Conservation (phyloP, 2,888 invertebrate genomes). For the Pseudoips prasinana region DNA sequence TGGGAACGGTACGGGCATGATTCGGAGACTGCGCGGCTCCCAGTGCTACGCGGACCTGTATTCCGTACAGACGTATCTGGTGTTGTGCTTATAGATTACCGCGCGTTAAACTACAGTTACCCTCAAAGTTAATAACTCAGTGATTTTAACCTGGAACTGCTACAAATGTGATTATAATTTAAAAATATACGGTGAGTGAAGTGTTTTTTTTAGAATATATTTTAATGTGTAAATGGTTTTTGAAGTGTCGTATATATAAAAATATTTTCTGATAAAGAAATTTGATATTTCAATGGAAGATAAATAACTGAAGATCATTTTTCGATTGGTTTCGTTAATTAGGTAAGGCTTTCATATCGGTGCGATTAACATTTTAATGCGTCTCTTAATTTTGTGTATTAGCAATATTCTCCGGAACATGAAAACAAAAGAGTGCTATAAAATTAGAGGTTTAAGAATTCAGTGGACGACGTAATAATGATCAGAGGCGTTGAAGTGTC, state of each 20-base stretch:
- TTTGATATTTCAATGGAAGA: conserved; percentile 28
- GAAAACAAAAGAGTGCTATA: conserved; percentile 15
- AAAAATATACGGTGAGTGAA: conserved; percentile 52
- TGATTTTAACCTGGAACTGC: conserved; percentile 30
- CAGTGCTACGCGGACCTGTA: conserved; percentile 57
- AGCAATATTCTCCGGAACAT: conserved; percentile 9
- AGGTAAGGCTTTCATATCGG: conserved; percentile 25
- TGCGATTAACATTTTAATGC: conserved; percentile 20
- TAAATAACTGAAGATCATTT: no score
- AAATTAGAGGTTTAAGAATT: conserved; percentile 7
- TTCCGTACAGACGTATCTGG: conserved; percentile 41
- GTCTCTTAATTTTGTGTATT: conserved; percentile 5
- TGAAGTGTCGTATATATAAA: conserved; percentile 21
- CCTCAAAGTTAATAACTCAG: conserved; percentile 26
- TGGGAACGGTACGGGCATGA: conserved; percentile 46
- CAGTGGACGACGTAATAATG: conserved; percentile 8
- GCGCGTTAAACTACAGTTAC: conserved; percentile 38
- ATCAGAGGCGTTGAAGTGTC: conserved; percentile 27
- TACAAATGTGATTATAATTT: conserved; percentile 57
- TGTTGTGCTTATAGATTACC: conserved; percentile 23
- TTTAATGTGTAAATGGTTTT: conserved; percentile 26
- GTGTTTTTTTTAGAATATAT: conserved; percentile 35
- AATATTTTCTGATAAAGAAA: conserved; percentile 17
- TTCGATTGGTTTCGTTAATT: conserved; percentile 21
- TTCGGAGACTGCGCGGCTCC: conserved; percentile 72